Evolutionary conservation across 2,888 invertebrate species (phyloP).

Genomic region (Aphodius granarius): DNA sequence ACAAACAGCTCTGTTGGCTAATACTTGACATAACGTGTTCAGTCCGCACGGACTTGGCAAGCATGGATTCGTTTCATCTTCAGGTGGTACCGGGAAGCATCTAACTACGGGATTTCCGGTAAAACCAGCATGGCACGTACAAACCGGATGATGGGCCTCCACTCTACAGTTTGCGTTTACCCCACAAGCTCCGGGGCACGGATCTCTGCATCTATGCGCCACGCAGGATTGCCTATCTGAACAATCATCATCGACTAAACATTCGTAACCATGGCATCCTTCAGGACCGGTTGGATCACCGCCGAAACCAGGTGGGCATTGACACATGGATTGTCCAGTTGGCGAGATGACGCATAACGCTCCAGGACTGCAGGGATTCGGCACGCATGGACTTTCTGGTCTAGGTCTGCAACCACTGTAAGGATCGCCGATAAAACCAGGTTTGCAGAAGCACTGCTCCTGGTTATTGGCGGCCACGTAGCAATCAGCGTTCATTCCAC

Average conservation of each 20-base stretch:
- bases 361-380: slow-evolving; percentile 80
- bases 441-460: slow-evolving; percentile 82
- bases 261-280: slow-evolving; percentile 80
- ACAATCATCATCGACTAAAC: slow-evolving; percentile 80
- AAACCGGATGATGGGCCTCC: slow-evolving; percentile 78
- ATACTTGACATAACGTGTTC: slow-evolving; percentile 76
- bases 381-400: slow-evolving; percentile 70
- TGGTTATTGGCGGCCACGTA: slow-evolving; percentile 77
- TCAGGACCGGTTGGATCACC: slow-evolving; percentile 73
- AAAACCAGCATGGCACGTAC: slow-evolving; percentile 71
- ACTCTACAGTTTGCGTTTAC: slow-evolving; percentile 72
- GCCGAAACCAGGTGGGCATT: slow-evolving; percentile 73
- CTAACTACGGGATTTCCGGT: slow-evolving; percentile 78
- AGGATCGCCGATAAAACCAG: slow-evolving; percentile 77
- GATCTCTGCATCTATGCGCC: slow-evolving; percentile 77
- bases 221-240: slow-evolving; percentile 73
- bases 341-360: slow-evolving; percentile 70
- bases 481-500: slow-evolving; percentile 81
- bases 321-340: slow-evolving; percentile 68
- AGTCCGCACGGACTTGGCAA: slow-evolving; percentile 74
- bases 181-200: slow-evolving; percentile 82
- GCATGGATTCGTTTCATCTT: slow-evolving; percentile 67
- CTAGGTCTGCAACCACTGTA: slow-evolving; percentile 74
- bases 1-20: slow-evolving; percentile 72
- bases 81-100: slow-evolving; percentile 64